Conservation (phyloP, 2,888 invertebrate genomes). For the Ornithoptera alexandrae region DNA sequence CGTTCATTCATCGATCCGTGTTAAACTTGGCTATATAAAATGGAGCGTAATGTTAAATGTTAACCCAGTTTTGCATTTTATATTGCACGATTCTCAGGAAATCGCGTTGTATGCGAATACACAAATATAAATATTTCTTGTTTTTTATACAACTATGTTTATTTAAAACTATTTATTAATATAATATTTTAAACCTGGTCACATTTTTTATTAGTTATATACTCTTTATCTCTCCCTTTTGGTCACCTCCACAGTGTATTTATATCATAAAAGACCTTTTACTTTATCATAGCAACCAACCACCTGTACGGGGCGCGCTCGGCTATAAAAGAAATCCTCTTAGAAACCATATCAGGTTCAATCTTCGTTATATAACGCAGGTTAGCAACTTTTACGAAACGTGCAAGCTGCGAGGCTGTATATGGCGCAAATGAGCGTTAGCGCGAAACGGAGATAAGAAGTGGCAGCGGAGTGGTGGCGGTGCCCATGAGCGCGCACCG, state of each 20-base stretch:
- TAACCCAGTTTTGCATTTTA: constrained; percentile 11
- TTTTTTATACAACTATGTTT: neutral
- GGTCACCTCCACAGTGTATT: too few relatives aligned
- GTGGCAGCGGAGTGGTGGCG: constrained; percentile 44
- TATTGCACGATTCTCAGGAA: neutral
- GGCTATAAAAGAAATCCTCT: neutral
- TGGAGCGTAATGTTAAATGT: constrained; percentile 7
- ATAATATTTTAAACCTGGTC: too few relatives aligned
- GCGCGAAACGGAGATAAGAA: constrained; percentile 67
- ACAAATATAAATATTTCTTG: neutral
- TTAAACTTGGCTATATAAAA: constrained; percentile 13
- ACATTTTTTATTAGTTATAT: too few relatives aligned
- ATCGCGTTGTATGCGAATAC: neutral
- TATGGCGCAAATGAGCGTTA: constrained; percentile 60
- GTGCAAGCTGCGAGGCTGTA: constrained; percentile 30
- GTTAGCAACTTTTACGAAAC: constrained; percentile 8
- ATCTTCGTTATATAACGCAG: constrained; percentile 9
- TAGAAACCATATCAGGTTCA: neutral
- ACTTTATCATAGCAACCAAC: neutral
- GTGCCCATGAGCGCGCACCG: constrained; percentile 38
- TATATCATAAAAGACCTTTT: neutral
- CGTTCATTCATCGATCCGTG: constrained; percentile 26
- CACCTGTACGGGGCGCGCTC: neutral
- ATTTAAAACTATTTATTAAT: neutral
- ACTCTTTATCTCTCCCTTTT: too few relatives aligned